phyloP scores from a whole-genome alignment of 1,140 invertebrate species.

The Cryptotermes secundus region DNA sequence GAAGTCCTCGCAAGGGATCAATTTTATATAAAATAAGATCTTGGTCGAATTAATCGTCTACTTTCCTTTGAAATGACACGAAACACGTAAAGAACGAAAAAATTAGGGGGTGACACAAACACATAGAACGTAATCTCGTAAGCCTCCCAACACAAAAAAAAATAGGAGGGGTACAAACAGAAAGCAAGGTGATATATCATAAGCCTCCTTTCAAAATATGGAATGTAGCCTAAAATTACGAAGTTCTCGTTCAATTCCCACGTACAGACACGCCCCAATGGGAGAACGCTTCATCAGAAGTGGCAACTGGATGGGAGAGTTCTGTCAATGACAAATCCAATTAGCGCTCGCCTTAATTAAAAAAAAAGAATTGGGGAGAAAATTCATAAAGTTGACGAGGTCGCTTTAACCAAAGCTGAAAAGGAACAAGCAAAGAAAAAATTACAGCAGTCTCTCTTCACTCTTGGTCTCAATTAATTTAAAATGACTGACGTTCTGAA shows the following conservation, averaged over 20 bases:
- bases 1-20: no score
- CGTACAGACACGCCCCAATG: background rate
- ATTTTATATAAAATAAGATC: no score
- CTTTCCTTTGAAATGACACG: no score
- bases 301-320: background rate
- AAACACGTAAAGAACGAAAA: no score
- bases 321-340: background rate
- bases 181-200: no score
- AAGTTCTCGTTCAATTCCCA: background rate
- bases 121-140: no score
- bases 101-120: no score
- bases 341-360: background rate
- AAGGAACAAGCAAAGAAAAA: background rate
- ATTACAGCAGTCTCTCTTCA: background rate
- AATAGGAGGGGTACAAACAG: no score
- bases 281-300: background rate
- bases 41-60: no score
- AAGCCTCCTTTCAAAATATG: no score
- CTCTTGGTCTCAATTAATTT: conserved; percentile 1
- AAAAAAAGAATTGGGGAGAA: background rate
- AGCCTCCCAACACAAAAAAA: no score
- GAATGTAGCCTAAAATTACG: no score
- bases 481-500: background rate
- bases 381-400: background rate
- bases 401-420: background rate